Evolutionary conservation across 2,888 invertebrate genomes (phyloP), one percentile per base, ranked within the genome.

Genomic region (Molorchus minor): DNA sequence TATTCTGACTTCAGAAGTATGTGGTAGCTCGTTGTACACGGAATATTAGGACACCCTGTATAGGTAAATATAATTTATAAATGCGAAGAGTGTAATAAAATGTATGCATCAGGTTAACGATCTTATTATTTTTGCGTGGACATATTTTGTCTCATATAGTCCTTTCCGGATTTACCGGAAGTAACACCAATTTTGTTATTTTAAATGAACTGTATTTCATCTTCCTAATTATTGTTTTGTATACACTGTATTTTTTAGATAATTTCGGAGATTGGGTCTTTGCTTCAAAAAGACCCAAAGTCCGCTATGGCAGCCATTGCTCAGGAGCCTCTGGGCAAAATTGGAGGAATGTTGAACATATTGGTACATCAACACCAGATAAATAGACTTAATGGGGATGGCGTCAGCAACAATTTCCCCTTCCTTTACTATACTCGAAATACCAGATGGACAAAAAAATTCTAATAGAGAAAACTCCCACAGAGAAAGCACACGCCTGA

Each of bases 311-410:
- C 82, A 1, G 81, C 83, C 61, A 79, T 87, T 29, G 82, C 82
- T 49, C 80, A 81, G 0, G 85, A 86, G 56, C 86, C 85, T 0
- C 86, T 84, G 69, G 87, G 87, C 1, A 77, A 84, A 16, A 70
- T 84, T 13, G 87, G 84, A 2, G 88, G 87, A 49, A 85, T 88
- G 71, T 87, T 83, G 77, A 88, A 88, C 76, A 86, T 88, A 56
- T 80, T 85, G 8, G 61, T 67, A 2, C 73, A 73, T 35, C 69
- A 62, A 45, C 58, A 66, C 21, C 64, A 65, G 7, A 61, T 73
- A 30, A 65, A 53, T 45, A 66, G 67, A 61, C 58, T 76, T 15
- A 65, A 67, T 41, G 75, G 75, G 8, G 75, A 75, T 44, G 74
- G 75, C 2, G 59, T 75, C 17, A 71, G 70, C 1, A 72, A 64